These are phyloP conservation scores for Leptopilina clavipes DNA, from an alignment of 1,140 invertebrate species.

Conservation along the genomic window DNA sequence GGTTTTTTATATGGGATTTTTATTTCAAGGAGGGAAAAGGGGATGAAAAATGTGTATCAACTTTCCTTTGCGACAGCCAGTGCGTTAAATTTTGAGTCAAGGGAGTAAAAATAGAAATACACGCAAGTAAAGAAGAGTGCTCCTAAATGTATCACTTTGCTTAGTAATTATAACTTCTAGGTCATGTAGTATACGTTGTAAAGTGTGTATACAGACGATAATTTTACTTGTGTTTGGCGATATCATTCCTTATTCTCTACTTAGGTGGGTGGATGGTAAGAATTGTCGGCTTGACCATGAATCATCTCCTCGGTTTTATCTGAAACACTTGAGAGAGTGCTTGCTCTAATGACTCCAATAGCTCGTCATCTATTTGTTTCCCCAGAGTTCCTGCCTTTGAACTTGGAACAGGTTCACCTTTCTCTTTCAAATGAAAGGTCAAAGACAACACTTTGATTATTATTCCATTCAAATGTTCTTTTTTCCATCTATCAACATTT, in stretches of 20 bases:
- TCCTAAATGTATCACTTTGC: conserved; percentile 45
- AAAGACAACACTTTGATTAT: background rate
- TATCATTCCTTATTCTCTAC: conserved; percentile 6
- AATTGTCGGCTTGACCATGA: conserved; percentile 16
- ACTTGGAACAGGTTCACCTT: background rate
- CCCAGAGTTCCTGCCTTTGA: conserved; percentile 8
- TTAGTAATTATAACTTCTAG: conserved; percentile 59
- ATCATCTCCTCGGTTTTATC: background rate
- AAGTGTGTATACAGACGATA: conserved; percentile 21
- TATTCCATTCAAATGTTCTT: background rate
- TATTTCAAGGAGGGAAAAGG: background rate
- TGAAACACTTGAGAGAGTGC: background rate
- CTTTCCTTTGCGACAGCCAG: background rate
- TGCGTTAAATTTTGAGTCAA: conserved; percentile 52
- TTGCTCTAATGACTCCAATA: conserved; percentile 11
- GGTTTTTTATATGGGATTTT: too few relatives aligned
- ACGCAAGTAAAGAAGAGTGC: conserved; percentile 49
- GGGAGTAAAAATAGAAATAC: conserved; percentile 53
- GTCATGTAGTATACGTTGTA: conserved; percentile 40
- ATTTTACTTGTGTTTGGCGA: conserved; percentile 38
- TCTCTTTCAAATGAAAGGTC: conserved; percentile 18
- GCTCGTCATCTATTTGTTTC: conserved; percentile 25
- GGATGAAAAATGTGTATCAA: background rate
- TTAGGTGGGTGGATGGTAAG: conserved; percentile 17
- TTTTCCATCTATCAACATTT: background rate